Percentiles rank a stretch among this genome's conserved stretches.
Evolutionary conservation across 2,888 invertebrate species (phyloP).

Genomic region (Drosophila paranaensis): DNA sequence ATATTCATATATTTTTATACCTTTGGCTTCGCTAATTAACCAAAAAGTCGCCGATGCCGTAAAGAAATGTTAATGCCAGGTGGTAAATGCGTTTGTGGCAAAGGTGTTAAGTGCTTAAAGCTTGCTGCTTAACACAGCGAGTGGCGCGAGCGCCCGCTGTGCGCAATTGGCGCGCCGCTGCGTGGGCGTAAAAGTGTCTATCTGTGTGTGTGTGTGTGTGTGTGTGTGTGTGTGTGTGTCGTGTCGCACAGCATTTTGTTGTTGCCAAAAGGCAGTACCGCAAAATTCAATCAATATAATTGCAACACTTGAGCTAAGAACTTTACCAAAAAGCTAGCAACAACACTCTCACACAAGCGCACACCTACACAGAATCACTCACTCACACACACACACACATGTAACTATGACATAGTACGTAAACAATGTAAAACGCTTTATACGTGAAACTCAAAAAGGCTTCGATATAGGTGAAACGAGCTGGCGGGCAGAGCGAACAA

Average conservation of each 20-base stretch:
- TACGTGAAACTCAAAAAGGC: slow-evolving; percentile 62
- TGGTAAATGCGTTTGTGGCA: slow-evolving; percentile 15
- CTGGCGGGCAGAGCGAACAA: slow-evolving; percentile 39
- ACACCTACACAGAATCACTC: not conserved
- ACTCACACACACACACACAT: slow-evolving; percentile 3
- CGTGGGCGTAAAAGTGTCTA: slow-evolving; percentile 13
- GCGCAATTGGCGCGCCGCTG: slow-evolving; percentile 2
- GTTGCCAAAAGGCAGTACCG: slow-evolving; percentile 47
- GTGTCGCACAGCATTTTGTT: slow-evolving; percentile 20
- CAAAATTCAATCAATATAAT: slow-evolving; percentile 78
- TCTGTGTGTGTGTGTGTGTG: slow-evolving; percentile 9
- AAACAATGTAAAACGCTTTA: slow-evolving; percentile 74
- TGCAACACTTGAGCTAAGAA: slow-evolving; percentile 73
- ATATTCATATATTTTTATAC: not conserved
- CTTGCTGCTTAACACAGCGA: slow-evolving; percentile 28
- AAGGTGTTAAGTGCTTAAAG: slow-evolving; percentile 31
- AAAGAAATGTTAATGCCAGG: slow-evolving; percentile 10
- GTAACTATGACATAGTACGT: slow-evolving; percentile 68
- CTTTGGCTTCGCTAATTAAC: slow-evolving; percentile 3
- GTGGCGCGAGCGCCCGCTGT: slow-evolving; percentile 31
- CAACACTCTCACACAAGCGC: not conserved
- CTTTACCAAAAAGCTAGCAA: slow-evolving; percentile 41
- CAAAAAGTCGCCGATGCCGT: not conserved
- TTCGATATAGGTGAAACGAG: slow-evolving; percentile 26
- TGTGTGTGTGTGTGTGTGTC: not conserved